These are phyloP conservation scores for Ciconia stormi DNA, from an alignment of 2,113 vertebrate species.

Conservation along the genomic window DNA sequence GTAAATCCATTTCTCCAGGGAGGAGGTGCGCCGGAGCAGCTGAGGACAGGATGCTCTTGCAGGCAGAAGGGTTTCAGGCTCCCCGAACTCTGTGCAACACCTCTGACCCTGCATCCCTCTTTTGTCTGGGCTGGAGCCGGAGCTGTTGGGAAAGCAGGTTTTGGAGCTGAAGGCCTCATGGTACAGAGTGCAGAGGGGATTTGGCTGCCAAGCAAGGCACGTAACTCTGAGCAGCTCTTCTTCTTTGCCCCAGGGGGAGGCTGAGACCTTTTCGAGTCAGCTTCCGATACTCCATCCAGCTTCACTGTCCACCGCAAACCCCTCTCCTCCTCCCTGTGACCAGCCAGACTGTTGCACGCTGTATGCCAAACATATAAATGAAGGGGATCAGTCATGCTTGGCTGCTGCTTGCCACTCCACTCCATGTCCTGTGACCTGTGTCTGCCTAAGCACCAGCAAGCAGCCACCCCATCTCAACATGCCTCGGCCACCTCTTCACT, in stretches of 20 bases:
- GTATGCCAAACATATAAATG: neutral
- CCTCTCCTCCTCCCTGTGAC: neutral
- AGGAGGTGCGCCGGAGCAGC: neutral
- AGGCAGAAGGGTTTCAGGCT: neutral
- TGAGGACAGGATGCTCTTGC: rapidly evolving
- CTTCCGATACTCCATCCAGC: neutral
- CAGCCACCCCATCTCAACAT: neutral
- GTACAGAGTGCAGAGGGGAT: neutral
- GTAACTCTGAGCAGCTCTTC: neutral
- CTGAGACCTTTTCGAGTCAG: neutral
- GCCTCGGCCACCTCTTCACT: neutral
- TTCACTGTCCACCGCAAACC: neutral
- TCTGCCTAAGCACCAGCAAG: neutral
- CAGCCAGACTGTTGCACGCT: neutral
- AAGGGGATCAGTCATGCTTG: neutral
- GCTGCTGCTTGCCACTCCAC: neutral
- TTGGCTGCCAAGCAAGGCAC: neutral
- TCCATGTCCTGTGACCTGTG: neutral
- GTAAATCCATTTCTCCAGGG: neutral
- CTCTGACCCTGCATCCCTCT: neutral
- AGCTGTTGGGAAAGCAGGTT: neutral
- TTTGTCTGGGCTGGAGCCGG: neutral
- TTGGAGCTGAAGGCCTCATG: neutral
- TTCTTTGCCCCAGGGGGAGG: neutral
- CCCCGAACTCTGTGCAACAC: neutral